Evolutionary conservation across 2,888 invertebrate species (phyloP), one percentile per base, ranked within the genome.

Genomic region (Homarus gammarus): DNA sequence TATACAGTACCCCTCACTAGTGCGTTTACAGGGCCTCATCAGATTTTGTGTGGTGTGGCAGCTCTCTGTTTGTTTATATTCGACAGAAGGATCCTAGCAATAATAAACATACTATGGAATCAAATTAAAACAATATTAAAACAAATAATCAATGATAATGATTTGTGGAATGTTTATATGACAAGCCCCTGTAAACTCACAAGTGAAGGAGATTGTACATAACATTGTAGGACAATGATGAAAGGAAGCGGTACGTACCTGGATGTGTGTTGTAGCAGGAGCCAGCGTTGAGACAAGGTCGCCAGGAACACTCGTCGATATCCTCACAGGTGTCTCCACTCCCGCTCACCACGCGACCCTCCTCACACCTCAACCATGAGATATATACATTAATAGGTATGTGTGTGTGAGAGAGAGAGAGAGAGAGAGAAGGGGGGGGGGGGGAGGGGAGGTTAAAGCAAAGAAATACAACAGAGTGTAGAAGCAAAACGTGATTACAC

Each of bases 281-380:
- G 22, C 82, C 82, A 36, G 61, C 82, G 31, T 82, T 82, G 68
- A 82, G 82, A 68, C 82, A 82, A 3, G 82, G 82, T n/a, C 40
- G 6, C 82, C 82, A 82, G 6, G 40, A n/a, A 61, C 82, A 82
- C 44, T 82, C 82, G 82, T 82, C 36, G 8, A 27, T 44, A 12
- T 68, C 68, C 27, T 38, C 82, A 40, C 82, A 82, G 40, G 82
- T 38, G 27, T 36, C 38, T n/a, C 40, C 61, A 3, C 27, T n/a
- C 12, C n/a, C 22, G 31, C 36, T 27, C 12, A 64, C 10, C n/a
- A 68, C 68, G 2, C 68, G 5, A 0, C 82, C 82, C 22, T 38
- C 68, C 18, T 40, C 82, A 22, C 82, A 82, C 40, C 82, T 82
- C 68, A 2, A 8, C 10, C 40, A 44, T 33, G 8, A 51, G 12